Conservation (phyloP, 2,888 invertebrate genomes). For the Diaprepes abbreviatus region DNA sequence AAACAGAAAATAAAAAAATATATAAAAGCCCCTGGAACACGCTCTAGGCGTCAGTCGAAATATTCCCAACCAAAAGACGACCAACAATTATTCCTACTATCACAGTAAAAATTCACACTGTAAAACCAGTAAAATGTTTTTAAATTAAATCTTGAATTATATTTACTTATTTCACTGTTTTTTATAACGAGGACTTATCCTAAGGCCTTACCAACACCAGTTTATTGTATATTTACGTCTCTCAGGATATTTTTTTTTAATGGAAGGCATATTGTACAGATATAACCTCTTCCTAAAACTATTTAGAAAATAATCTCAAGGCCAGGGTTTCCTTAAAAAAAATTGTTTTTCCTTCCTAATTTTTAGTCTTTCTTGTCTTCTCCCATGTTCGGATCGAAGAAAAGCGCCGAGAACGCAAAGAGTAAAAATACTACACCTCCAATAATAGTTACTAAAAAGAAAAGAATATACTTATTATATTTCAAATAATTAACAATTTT, state of each 20-base stretch:
- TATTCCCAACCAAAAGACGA: no score
- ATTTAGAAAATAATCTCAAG: constrained; percentile 30
- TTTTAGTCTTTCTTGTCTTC: constrained; percentile 56
- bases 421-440: constrained; percentile 96
- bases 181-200: constrained; percentile 1
- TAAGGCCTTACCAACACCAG: neutral
- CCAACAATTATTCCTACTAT: no score
- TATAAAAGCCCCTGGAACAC: no score
- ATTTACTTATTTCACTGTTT: no score
- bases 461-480: no score
- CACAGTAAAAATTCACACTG: no score
- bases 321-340: neutral
- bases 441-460: constrained; percentile 90
- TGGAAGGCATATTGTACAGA: constrained; percentile 7
- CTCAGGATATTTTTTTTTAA: neutral
- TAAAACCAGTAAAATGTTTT: no score
- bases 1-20: no score
- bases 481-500: no score
- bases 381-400: constrained; percentile 79
- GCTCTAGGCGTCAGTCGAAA: no score
- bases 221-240: neutral
- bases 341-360: neutral
- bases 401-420: constrained; percentile 93
- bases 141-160: no score
- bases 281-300: neutral